Percentiles rank a stretch among this genome's conserved stretches.
These are phyloP conservation scores for Drosophila pruinosa DNA, from an alignment of 1,140 invertebrate species.

Conservation along the genomic window DNA sequence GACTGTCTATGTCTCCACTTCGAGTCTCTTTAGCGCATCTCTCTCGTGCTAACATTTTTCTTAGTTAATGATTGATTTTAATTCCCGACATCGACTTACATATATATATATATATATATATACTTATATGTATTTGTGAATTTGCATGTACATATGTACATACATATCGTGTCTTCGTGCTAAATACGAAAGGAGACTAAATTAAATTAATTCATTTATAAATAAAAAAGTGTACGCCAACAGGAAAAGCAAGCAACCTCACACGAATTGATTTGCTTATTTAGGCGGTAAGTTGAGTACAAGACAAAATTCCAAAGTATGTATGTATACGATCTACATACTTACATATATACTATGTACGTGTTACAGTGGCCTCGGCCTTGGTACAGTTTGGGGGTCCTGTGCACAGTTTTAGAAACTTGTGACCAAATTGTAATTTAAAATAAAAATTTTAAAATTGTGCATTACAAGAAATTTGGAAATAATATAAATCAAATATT, in stretches of 20 bases:
- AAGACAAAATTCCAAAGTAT: constrained; percentile 33
- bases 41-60: constrained; percentile 14
- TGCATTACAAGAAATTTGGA: too few species aligned
- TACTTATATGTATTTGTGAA: constrained; percentile 12
- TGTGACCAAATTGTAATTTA: too few species aligned
- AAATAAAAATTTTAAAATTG: too few species aligned
- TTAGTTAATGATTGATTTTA: constrained; percentile 45
- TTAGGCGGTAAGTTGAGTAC: constrained; percentile 34
- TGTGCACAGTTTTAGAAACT: constrained; percentile 1
- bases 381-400: constrained; percentile 44
- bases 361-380: constrained; percentile 31
- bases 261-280: constrained; percentile 28
- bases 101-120: neutral
- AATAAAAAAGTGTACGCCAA: constrained; percentile 41
- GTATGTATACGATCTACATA: too few species aligned
- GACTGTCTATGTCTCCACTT: neutral
- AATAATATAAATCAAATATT: too few species aligned
- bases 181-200: constrained; percentile 24
- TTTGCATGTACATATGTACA: neutral
- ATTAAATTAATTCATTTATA: constrained; percentile 10
- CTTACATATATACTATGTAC: too few species aligned
- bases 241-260: constrained; percentile 7
- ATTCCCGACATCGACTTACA: constrained; percentile 27
- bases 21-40: constrained; percentile 4
- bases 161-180: neutral